phyloP scores from a whole-genome alignment of 2,888 invertebrate species.

The Acronicta alni region DNA sequence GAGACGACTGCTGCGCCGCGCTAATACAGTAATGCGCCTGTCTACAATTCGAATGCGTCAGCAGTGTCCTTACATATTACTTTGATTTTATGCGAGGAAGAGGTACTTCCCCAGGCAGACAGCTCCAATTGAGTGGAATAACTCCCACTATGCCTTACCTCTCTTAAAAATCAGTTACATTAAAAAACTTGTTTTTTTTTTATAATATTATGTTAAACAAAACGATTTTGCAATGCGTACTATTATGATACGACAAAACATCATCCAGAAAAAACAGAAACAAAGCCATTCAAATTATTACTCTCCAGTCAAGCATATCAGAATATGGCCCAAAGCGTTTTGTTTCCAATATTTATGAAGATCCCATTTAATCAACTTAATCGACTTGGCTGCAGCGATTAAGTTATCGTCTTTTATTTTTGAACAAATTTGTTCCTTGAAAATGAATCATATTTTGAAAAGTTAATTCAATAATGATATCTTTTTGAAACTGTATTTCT shows the following conservation, averaged over 20 bases:
- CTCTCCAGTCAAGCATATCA: constrained; percentile 36
- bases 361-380: constrained; percentile 58
- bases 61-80: too few species aligned
- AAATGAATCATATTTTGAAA: constrained; percentile 25
- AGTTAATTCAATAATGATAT: constrained; percentile 31
- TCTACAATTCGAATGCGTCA: too few species aligned
- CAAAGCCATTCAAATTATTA: constrained; percentile 39
- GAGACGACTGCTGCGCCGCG: too few species aligned
- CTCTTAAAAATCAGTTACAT: too few species aligned
- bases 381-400: constrained; percentile 53
- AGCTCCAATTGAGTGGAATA: too few species aligned
- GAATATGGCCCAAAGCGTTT: constrained; percentile 43
- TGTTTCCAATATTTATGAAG: constrained; percentile 48
- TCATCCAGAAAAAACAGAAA: constrained; percentile 16
- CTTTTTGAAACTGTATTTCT: constrained; percentile 6
- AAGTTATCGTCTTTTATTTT: constrained; percentile 31
- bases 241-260: constrained; percentile 21
- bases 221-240: neutral
- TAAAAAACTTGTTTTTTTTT: too few species aligned
- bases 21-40: too few species aligned
- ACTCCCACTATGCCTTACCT: too few species aligned
- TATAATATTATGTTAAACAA: too few species aligned
- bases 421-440: constrained; percentile 20
- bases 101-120: too few species aligned
- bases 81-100: too few species aligned